Evolutionary conservation across 2,113 vertebrate species (phyloP).

Genomic region (Ageneiosus marmoratus): DNA sequence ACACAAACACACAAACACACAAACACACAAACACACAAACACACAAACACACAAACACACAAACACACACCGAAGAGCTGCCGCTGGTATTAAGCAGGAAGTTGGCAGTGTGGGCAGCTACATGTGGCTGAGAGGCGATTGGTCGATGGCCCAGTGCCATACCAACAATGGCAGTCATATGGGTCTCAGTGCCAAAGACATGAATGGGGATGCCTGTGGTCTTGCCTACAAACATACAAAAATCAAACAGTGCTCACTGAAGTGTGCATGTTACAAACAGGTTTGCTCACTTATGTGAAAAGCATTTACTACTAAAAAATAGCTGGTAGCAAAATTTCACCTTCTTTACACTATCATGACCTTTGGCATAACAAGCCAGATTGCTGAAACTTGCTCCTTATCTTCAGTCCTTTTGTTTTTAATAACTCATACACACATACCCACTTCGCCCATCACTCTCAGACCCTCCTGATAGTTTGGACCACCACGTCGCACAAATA

Average conservation of each 20-base stretch:
- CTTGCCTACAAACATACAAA: conserved; percentile 39
- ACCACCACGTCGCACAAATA: conserved; percentile 95
- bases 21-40: too few relatives aligned
- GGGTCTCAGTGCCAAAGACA: conserved; percentile 95
- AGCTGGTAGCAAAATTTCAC: background rate
- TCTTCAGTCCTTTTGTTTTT: background rate
- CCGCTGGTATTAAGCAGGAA: conserved; percentile 95
- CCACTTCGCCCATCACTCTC: conserved; percentile 98
- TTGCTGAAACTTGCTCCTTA: background rate
- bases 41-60: background rate
- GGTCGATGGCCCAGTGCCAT: conserved; percentile 94
- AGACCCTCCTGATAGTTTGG: conserved; percentile 98
- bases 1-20: background rate
- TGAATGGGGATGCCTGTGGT: conserved; percentile 90
- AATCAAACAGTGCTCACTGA: background rate
- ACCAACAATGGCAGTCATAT: conserved; percentile 98
- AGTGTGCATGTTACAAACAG: background rate
- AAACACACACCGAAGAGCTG: conserved; percentile 81
- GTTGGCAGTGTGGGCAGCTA: conserved; percentile 93
- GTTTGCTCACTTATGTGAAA: background rate
- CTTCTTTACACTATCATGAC: background rate
- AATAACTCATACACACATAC: conserved; percentile 71
- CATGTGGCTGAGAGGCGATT: conserved; percentile 88
- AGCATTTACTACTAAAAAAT: background rate
- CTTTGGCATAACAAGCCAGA: background rate